Percentiles rank a stretch among this genome's conserved stretches.
Conservation (phyloP, 2,888 invertebrate species). For the Ophioninae sp. region DNA sequence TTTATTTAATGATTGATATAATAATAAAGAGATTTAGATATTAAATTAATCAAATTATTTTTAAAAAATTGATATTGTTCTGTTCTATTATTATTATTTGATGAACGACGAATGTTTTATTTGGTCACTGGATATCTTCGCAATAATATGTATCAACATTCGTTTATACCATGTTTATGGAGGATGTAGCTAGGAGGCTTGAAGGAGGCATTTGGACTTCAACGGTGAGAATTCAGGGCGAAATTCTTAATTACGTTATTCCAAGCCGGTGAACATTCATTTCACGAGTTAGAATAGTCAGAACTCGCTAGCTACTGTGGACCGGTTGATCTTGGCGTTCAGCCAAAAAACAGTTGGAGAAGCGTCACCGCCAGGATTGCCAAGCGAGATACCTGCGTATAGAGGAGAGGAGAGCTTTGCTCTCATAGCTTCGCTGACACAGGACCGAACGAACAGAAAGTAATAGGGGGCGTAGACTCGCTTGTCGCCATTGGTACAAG, state of each 20-base stretch:
- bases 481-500: slow-evolving; percentile 53
- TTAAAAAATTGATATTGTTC: not conserved
- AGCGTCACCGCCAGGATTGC: slow-evolving; percentile 70
- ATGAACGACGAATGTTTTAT: not conserved
- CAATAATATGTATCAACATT: too few relatives aligned
- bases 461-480: slow-evolving; percentile 26
- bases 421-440: slow-evolving; percentile 34
- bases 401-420: slow-evolving; percentile 39
- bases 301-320: slow-evolving; percentile 69
- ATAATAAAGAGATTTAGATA: too few relatives aligned
- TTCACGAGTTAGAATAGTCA: slow-evolving; percentile 36
- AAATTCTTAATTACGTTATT: slow-evolving; percentile 77
- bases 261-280: slow-evolving; percentile 69
- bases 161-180: not conserved
- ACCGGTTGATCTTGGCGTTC: slow-evolving; percentile 67
- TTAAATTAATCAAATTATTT: not conserved
- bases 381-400: slow-evolving; percentile 59
- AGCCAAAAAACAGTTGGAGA: slow-evolving; percentile 68
- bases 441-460: slow-evolving; percentile 33
- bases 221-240: slow-evolving; percentile 66
- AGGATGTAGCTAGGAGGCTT: not conserved
- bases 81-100: not conserved
- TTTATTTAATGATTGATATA: too few relatives aligned
- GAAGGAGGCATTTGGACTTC: slow-evolving; percentile 19
- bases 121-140: not conserved